These are phyloP conservation scores for Molossus alvarezi DNA, from an alignment of 2,797 vertebrate genomes.

Conservation along the genomic window DNA sequence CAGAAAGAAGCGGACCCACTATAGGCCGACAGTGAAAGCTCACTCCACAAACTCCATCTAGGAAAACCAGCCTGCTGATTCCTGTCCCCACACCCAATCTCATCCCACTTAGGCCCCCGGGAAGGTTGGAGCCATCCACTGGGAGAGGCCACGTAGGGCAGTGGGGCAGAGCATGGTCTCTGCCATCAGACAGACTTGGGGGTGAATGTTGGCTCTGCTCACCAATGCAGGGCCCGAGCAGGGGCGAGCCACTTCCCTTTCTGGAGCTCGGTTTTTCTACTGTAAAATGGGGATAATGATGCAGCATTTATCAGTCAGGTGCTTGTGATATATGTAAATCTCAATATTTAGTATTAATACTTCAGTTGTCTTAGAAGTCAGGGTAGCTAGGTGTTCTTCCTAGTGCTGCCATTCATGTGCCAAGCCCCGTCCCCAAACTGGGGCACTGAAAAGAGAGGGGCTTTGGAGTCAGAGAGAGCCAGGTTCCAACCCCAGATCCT, in stretches of 20 bases:
- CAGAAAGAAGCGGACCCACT: neutral
- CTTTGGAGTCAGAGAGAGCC: neutral
- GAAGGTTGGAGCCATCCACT: neutral
- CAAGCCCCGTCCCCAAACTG: neutral
- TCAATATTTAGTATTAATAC: neutral
- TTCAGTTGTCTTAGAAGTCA: neutral
- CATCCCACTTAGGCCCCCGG: neutral
- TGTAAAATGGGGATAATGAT: neutral
- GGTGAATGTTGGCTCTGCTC: neutral
- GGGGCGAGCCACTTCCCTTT: neutral
- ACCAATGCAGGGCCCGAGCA: neutral
- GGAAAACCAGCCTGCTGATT: neutral
- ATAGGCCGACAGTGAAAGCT: neutral
- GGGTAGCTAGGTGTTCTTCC: neutral
- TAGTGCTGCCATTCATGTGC: neutral
- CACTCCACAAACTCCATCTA: neutral
- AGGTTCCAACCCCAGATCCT: neutral
- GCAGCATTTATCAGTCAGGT: neutral
- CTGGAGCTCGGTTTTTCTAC: neutral
- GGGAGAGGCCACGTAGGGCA: neutral
- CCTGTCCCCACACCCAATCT: neutral
- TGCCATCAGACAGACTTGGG: neutral
- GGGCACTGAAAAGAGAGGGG: neutral
- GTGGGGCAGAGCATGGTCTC: neutral
- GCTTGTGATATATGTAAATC: neutral